Evolutionary conservation across 2,113 vertebrate species (phyloP).

Genomic region (Cebus imitator): DNA sequence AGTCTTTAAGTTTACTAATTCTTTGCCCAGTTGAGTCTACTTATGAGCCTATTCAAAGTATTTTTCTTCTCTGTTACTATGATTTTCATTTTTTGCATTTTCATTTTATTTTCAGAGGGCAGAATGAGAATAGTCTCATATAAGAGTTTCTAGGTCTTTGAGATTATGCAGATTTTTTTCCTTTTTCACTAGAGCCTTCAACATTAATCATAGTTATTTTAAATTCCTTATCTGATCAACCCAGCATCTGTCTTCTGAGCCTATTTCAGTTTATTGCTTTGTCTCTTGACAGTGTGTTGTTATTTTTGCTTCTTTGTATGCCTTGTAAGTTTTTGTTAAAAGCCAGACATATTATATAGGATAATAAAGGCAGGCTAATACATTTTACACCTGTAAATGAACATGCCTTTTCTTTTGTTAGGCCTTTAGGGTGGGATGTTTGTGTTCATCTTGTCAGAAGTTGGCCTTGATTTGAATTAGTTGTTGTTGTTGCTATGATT

Average conservation of each 20-base stretch:
- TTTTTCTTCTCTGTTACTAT: background rate
- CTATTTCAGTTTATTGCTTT: background rate
- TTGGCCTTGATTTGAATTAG: background rate
- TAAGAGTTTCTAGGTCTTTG: background rate
- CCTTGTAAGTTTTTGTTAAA: background rate
- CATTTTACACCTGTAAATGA: background rate
- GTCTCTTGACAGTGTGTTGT: background rate
- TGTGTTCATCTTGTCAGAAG: background rate
- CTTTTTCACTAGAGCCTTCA: background rate
- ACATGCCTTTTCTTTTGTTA: background rate
- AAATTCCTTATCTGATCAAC: background rate
- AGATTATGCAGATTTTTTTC: background rate
- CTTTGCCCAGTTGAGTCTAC: background rate
- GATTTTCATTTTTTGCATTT: background rate
- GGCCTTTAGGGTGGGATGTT: background rate
- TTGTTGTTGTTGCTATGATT: background rate
- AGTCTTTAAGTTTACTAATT: background rate
- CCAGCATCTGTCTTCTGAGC: background rate
- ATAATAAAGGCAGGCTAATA: background rate
- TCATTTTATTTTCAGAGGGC: background rate
- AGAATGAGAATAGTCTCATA: background rate
- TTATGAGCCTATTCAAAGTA: background rate
- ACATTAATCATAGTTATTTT: slow-evolving; percentile 11
- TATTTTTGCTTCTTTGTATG: background rate
- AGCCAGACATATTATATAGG: background rate